A percentile compares a stretch with the other conserved stretches of the same genome.
These are phyloP conservation scores for Ridgeia piscesae DNA, from an alignment of 1,140 invertebrate genomes.

Conservation along the genomic window DNA sequence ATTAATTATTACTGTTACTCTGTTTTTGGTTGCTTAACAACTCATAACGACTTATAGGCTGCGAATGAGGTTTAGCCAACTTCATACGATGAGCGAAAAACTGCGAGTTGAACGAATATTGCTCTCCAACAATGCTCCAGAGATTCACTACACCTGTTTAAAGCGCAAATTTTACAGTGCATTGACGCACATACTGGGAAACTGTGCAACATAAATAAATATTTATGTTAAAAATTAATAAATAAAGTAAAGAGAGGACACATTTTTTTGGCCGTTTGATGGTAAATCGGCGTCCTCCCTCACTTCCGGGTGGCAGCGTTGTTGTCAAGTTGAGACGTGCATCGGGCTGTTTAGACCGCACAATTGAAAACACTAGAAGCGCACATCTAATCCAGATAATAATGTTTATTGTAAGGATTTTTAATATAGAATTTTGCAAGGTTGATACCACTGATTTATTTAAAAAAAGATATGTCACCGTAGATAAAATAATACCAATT, in stretches of 20 bases:
- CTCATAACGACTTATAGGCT: too few relatives aligned
- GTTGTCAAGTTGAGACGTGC: not conserved
- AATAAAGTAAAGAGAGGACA: not conserved
- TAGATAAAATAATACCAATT: too few relatives aligned
- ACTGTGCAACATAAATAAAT: not conserved
- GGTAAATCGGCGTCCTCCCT: not conserved
- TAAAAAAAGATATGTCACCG: too few relatives aligned
- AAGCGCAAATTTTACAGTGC: not conserved
- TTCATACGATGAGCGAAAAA: not conserved
- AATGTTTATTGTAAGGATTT: too few relatives aligned
- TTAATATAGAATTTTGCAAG: too few relatives aligned
- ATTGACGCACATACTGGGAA: not conserved
- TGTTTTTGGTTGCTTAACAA: not conserved
- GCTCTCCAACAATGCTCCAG: not conserved
- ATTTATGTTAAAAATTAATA: not conserved
- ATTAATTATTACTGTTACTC: not conserved
- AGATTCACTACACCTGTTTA: not conserved
- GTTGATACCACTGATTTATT: too few relatives aligned
- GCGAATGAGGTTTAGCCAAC: not conserved
- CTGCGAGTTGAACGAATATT: not conserved
- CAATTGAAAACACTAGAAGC: too few relatives aligned
- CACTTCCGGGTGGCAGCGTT: not conserved
- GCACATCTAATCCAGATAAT: too few relatives aligned
- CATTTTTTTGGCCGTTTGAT: not conserved
- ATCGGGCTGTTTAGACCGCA: not conserved